phyloP scores from a whole-genome alignment of 2,113 vertebrate genomes.

The Butorides virescens region DNA sequence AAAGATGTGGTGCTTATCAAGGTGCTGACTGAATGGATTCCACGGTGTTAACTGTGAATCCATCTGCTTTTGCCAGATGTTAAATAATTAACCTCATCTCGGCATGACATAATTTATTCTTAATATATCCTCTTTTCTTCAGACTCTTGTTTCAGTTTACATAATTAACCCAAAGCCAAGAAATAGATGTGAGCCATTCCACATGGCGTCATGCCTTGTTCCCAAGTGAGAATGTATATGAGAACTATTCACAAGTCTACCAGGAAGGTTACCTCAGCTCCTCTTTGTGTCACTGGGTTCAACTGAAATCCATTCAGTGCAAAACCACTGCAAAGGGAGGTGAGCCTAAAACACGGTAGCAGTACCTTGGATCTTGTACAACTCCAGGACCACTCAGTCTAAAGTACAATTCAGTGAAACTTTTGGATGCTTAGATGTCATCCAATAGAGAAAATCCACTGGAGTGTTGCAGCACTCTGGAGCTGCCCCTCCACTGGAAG shows the following conservation, averaged over 20 bases:
- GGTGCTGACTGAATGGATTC: conserved; percentile 16
- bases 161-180: neutral
- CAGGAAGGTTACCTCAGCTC: neutral
- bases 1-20: neutral
- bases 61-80: conserved; percentile 26
- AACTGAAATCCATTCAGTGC: neutral
- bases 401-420: neutral
- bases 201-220: neutral
- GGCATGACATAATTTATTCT: neutral
- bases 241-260: neutral
- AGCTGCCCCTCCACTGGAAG: neutral
- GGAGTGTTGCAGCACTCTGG: neutral
- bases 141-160: neutral
- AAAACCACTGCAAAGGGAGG: neutral
- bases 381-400: neutral
- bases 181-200: neutral
- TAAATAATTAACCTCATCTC: conserved; percentile 25
- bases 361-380: neutral
- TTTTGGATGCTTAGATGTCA: neutral
- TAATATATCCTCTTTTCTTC: neutral
- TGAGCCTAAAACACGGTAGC: neutral
- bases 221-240: neutral
- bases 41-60: neutral
- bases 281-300: neutral
- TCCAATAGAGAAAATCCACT: neutral